Base-by-base conservation (phyloP, 2,888 invertebrate genomes). In the Mesorhabditis belari region DNA sequence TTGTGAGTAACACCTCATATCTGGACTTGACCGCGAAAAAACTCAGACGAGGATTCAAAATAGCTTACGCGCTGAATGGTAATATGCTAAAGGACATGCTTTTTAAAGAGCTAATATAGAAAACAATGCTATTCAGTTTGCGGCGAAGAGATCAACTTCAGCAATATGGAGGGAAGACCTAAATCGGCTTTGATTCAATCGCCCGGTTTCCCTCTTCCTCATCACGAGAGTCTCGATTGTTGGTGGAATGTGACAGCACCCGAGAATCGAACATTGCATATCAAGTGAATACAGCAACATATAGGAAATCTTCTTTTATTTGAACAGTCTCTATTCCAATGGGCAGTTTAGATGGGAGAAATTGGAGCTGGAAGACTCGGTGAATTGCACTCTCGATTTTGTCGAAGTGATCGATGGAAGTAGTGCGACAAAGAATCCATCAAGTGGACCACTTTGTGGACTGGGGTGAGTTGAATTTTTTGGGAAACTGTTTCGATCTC, bases 201-300 rank as follows among this genome's bases (percentile, higher is more conserved):
- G 21, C 79, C 79, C 12, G 77, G 72, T 2, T 79, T 72, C 67
- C 79, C 79, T 19, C 64, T 77, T n/a, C 70, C 72, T 2, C 78
- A 79, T 54, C 72, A 73, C 29, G 64, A 76, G 49, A 64, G 71
- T 49, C 57, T 80, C 44, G 70, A 79, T 49, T 79, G 79, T 54
- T 56, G 71, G 29, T 80, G 79, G 79, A 80, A 77, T 49, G 66
- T 79, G 60, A 76, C 74, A 2, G 74, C 79, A 6, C 65, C 73
- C 2, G 29, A 57, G 0, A 74, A 71, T 28, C 50, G 72, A 6
- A 54, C 71, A 4, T 65, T 79, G 35, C 59, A 65, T 25, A 63
- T 69, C n/a, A 75, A 73, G 74, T 74, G 17, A 26, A 17, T 58
- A 17, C 25, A 9, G 5, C 57, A 28, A 1, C 3, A 17, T 57